Conservation (phyloP, 2,797 vertebrate genomes). For the Channa striata region DNA sequence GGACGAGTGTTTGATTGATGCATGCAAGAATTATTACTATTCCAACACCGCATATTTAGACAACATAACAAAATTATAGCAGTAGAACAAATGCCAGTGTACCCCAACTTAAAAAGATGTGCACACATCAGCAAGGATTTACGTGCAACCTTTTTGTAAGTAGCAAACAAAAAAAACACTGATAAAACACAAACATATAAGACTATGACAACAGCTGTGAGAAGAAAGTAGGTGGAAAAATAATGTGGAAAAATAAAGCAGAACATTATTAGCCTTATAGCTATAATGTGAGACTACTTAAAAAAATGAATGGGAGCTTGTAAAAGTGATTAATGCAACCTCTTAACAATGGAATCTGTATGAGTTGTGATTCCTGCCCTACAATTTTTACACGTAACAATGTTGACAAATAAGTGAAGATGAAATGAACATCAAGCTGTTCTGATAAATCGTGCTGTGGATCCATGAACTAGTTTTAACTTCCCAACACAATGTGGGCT, state of each 20-base stretch:
- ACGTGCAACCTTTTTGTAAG: neutral
- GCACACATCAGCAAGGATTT: neutral
- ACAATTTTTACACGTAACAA: neutral
- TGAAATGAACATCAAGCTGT: slow-evolving; percentile 15
- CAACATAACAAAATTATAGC: neutral
- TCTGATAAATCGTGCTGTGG: slow-evolving; percentile 10
- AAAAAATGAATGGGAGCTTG: slow-evolving; percentile 28
- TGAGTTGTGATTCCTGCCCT: slow-evolving; percentile 9
- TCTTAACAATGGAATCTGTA: slow-evolving; percentile 17
- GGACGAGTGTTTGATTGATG: neutral
- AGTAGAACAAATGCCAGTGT: neutral
- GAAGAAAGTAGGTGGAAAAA: slow-evolving; percentile 26
- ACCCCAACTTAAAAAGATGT: neutral
- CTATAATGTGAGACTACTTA: slow-evolving; percentile 45
- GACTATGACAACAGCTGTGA: slow-evolving; percentile 6
- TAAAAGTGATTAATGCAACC: slow-evolving; percentile 37
- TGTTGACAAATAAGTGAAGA: slow-evolving; percentile 7
- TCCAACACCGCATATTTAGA: neutral
- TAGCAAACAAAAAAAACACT: neutral
- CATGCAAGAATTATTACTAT: neutral
- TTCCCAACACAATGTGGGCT: slow-evolving; percentile 2
- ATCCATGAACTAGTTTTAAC: neutral
- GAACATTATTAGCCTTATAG: slow-evolving; percentile 58
- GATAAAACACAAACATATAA: slow-evolving; percentile 23
- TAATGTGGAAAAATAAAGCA: slow-evolving; percentile 35